Conservation (phyloP, 1,140 invertebrate genomes). For the Cataglyphis hispanica region DNA sequence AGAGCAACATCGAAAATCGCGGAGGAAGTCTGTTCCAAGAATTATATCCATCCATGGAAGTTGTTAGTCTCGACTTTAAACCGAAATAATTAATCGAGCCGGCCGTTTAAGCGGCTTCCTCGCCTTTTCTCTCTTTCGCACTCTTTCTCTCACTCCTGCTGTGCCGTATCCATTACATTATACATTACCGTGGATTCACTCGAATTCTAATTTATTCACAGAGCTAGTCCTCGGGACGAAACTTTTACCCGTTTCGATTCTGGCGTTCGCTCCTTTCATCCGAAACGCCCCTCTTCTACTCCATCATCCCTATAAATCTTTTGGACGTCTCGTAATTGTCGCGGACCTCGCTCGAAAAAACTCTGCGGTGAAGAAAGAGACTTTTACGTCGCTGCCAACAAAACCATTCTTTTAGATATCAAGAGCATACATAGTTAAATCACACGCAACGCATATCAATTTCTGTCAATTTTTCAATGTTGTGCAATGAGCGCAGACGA, state of each 20-base stretch:
- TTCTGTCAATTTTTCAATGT: not conserved
- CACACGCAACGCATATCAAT: not conserved
- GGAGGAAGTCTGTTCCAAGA: constrained; percentile 76
- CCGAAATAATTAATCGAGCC: constrained; percentile 84
- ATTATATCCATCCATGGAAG: constrained; percentile 66
- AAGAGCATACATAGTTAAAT: not conserved
- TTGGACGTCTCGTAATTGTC: constrained; percentile 78
- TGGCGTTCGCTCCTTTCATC: constrained; percentile 33
- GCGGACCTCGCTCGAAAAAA: constrained; percentile 55
- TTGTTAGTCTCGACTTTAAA: constrained; percentile 81
- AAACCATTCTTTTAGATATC: not conserved
- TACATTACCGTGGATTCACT: constrained; percentile 83
- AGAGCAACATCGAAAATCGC: constrained; percentile 59
- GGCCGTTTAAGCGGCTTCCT: constrained; percentile 59
- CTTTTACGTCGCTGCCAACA: constrained; percentile 46
- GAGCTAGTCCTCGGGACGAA: constrained; percentile 72
- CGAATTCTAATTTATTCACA: constrained; percentile 86
- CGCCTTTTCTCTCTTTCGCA: constrained; percentile 32
- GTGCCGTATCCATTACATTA: constrained; percentile 85
- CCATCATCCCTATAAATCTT: constrained; percentile 76
- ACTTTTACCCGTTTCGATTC: constrained; percentile 71
- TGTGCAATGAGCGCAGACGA: not conserved
- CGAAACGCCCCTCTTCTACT: constrained; percentile 58
- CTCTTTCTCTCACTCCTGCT: constrained; percentile 13
- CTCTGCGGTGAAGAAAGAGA: constrained; percentile 43